Conservation (phyloP, 2,797 vertebrate species). For the Luscinia luscinia region DNA sequence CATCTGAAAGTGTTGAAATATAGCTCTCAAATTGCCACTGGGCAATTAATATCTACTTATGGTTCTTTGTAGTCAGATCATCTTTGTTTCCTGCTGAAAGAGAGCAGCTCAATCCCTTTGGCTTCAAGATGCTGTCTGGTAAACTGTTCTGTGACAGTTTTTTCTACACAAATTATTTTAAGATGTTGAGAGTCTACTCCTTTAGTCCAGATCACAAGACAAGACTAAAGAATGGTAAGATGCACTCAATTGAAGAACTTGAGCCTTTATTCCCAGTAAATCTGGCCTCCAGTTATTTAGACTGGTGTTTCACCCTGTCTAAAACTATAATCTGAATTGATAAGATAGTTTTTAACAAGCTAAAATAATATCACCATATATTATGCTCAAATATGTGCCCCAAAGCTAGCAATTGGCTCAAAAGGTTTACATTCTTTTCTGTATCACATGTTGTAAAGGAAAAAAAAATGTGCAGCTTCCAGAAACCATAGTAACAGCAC, state of each 20-base stretch:
- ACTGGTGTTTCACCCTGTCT: not conserved
- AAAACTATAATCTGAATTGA: not conserved
- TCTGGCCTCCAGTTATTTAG: not conserved
- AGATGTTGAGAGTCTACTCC: not conserved
- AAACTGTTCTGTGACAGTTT: not conserved
- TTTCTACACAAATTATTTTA: not conserved
- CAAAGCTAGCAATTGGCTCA: not conserved
- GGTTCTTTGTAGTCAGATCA: not conserved
- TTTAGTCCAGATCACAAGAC: not conserved
- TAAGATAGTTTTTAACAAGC: not conserved
- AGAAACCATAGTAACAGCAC: not conserved
- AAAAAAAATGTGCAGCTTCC: not conserved
- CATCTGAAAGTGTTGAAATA: not conserved
- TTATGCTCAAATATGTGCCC: not conserved
- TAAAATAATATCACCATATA: not conserved
- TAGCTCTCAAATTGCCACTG: not conserved
- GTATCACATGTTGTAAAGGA: not conserved
- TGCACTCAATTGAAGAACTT: not conserved
- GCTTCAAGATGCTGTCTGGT: not conserved
- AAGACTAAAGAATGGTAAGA: not conserved
- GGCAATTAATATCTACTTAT: not conserved
- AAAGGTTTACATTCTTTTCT: not conserved
- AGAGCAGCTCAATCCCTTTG: not conserved
- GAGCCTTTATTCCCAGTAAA: not conserved
- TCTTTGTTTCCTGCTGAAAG: not conserved